Percentiles rank a stretch among this genome's conserved stretches.
Evolutionary conservation across 1,140 invertebrate species (phyloP).

Genomic region (Pristionchus pacificus): DNA sequence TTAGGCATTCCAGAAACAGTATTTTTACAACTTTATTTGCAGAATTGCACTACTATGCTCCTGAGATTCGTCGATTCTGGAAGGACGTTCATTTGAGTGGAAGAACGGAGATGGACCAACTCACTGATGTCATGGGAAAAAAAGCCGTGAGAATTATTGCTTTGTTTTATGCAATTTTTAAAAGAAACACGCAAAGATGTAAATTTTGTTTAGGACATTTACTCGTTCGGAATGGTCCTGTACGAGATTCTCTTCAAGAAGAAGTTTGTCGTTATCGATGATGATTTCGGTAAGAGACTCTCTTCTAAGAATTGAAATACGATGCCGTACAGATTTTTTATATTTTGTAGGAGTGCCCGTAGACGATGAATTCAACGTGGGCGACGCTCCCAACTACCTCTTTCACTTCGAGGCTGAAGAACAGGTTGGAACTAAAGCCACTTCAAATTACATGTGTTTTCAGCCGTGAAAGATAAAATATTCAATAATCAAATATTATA

Average conservation of each 20-base stretch:
- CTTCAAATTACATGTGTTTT: no score
- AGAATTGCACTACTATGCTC: constrained; percentile 37
- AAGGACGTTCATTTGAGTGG: background rate
- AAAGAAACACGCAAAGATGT: no score
- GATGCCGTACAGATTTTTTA: no score
- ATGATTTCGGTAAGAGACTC: no score
- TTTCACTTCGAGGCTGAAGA: background rate
- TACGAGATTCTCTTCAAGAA: constrained; percentile 28
- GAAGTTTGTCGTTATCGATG: constrained; percentile 15
- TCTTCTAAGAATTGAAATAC: no score
- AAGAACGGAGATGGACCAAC: background rate
- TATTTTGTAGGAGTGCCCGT: background rate
- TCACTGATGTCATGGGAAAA: no score
- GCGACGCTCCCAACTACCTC: background rate
- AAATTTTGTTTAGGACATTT: no score
- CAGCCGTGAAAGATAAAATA: no score
- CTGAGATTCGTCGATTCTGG: constrained; percentile 16
- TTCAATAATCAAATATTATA: background rate
- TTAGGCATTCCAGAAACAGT: no score
- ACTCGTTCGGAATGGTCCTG: constrained; percentile 34
- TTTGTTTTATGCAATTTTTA: no score
- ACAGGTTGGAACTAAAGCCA: background rate
- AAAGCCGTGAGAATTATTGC: no score
- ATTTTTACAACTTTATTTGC: background rate
- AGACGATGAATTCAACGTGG: background rate